Evolutionary conservation across 64 coral and sea anemone genomes (phyloP), one percentile per base, ranked within the genome.

Genomic region (Catalaphyllia jardinei): DNA sequence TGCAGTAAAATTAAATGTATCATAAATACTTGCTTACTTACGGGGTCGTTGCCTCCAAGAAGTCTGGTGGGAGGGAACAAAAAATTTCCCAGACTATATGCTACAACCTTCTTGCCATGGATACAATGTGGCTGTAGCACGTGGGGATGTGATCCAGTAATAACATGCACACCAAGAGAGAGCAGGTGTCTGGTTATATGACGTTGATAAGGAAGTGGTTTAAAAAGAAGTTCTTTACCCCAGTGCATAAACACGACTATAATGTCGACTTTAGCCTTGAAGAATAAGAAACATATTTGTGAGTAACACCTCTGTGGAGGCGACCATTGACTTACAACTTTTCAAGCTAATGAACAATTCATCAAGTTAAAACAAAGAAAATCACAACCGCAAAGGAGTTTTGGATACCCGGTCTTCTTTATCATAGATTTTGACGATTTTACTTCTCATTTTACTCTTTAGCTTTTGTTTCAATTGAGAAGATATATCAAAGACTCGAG

Each of bases 211-310:
- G 50, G 50, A 17, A 71, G 29, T 10, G 86, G 65, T 22, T 87
- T 4, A 24, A n/a, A 31, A 10, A 11, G 10, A 19, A 64, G 61
- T 87, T 87, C 86, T 73, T 27, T 15, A 14, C 86, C 86, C 6
- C 33, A 87, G 67, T 87, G 86, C 67, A 87, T 87, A 11, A 71
- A 64, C 5, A 54, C 86, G 14, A 87, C 72, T n/a, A 87, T 72
- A 31, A 87, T 31, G 46, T 75, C 86, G 20, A 73, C 86, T 27
- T 87, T 87, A 15, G 17, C 69, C 86, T 87, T 49, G 16, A 87
- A 74, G 27, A 30, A 29, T 13, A 25, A 54, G 42, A 73, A 74
- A 82, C 13, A 19, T 60, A 82, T 24, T 24, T 24, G 19, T 67
- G n/a, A 69, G 10, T 69, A 9, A 25, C 42, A 46, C 42, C 42